Percentiles rank a stretch among this genome's conserved stretches.
Evolutionary conservation across 2,888 invertebrate genomes (phyloP).

Genomic region (Cosmia pyralina): DNA sequence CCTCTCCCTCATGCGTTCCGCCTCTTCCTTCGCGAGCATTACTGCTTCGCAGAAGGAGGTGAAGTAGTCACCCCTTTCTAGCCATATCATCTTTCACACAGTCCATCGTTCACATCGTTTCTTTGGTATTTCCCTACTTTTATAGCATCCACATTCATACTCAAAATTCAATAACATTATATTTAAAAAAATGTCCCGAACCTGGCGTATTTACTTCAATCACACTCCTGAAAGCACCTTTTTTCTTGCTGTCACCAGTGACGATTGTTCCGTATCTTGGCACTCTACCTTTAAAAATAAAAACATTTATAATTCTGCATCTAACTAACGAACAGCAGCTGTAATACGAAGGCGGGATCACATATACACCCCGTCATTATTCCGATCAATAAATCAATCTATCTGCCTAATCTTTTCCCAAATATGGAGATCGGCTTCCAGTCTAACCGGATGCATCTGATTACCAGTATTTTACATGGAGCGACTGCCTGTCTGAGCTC

Average conservation of each 20-base stretch:
- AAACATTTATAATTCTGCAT: conserved; percentile 34
- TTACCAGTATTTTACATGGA: too few relatives aligned
- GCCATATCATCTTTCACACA: background rate
- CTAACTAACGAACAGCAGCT: background rate
- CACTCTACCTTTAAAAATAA: conserved; percentile 43
- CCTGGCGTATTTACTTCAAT: background rate
- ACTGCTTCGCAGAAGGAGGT: too few relatives aligned
- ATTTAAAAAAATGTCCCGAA: conserved; percentile 13
- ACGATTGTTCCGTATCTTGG: background rate
- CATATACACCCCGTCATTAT: too few relatives aligned
- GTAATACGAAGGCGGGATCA: too few relatives aligned
- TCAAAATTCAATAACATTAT: background rate
- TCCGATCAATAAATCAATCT: too few relatives aligned
- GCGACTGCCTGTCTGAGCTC: too few relatives aligned
- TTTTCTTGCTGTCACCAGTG: background rate
- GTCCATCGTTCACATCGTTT: background rate
- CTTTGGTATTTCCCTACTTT: background rate
- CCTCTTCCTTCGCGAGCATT: too few relatives aligned
- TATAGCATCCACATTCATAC: too few relatives aligned
- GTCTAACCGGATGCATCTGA: too few relatives aligned
- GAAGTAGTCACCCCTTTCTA: background rate
- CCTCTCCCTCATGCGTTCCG: too few relatives aligned
- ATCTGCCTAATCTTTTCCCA: too few relatives aligned
- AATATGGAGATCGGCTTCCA: too few relatives aligned
- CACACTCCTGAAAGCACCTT: rapidly evolving